A percentile compares a stretch with the other conserved stretches of the same genome.
These are phyloP conservation scores for Erebia aethiops DNA, from an alignment of 2,888 invertebrate genomes.

Conservation along the genomic window DNA sequence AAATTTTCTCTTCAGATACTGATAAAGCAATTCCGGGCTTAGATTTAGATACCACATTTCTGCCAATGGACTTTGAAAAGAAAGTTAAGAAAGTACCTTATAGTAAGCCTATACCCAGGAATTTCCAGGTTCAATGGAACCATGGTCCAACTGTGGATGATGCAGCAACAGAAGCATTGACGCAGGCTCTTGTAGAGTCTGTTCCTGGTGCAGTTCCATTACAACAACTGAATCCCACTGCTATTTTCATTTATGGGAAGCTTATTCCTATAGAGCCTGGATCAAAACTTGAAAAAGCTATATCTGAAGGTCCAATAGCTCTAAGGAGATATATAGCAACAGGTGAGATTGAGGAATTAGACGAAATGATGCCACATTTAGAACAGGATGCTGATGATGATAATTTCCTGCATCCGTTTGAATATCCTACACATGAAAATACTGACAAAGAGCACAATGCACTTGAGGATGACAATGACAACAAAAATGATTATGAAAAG, in stretches of 20 bases:
- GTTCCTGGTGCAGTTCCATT: conserved; percentile 91
- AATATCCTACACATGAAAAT: conserved; percentile 66
- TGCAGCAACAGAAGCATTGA: conserved; percentile 83
- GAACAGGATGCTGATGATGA: conserved; percentile 84
- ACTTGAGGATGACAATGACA: conserved; percentile 62
- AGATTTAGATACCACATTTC: conserved; percentile 88
- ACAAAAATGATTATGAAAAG: conserved; percentile 52
- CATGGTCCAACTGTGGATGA: conserved; percentile 85
- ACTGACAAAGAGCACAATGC: conserved; percentile 53
- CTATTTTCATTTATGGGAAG: conserved; percentile 93
- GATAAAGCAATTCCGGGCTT: conserved; percentile 92
- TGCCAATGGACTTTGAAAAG: conserved; percentile 87
- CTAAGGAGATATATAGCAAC: conserved; percentile 90
- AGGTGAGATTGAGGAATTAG: conserved; percentile 91
- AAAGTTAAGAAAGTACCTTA: conserved; percentile 94
- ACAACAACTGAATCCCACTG: conserved; percentile 89
- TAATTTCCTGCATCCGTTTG: conserved; percentile 66
- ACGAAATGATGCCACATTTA: conserved; percentile 88
- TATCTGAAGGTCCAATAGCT: conserved; percentile 89
- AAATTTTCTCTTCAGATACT: conserved; percentile 84
- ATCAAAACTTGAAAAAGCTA: conserved; percentile 89
- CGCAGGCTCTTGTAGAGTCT: conserved; percentile 88
- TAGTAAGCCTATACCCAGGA: conserved; percentile 97
- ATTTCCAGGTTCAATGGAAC: conserved; percentile 99
- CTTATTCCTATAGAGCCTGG: conserved; percentile 90